A percentile compares a stretch with the other conserved stretches of the same genome.
Conservation (phyloP, 2,888 invertebrate genomes). For the Drosophila trichaetosa region DNA sequence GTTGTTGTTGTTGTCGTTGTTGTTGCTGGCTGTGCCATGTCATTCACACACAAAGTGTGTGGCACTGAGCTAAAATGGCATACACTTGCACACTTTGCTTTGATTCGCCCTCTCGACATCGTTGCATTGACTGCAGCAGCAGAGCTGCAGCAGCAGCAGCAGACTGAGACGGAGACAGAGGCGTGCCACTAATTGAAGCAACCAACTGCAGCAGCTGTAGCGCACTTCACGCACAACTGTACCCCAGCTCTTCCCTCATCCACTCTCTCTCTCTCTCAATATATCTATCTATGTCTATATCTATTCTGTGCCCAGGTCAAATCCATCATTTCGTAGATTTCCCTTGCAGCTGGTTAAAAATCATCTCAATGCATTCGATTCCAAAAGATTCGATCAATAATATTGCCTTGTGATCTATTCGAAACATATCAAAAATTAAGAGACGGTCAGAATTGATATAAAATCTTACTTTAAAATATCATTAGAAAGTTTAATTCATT, state of each 20-base stretch:
- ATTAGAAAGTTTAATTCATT: too few relatives aligned
- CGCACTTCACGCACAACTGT: slow-evolving; percentile 62
- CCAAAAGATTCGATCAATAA: background rate
- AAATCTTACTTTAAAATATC: background rate
- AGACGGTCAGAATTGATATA: background rate
- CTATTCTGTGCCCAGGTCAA: slow-evolving; percentile 4
- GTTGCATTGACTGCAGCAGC: slow-evolving; percentile 11
- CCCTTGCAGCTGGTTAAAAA: background rate
- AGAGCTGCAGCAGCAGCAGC: slow-evolving; percentile 6
- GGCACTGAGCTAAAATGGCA: slow-evolving; percentile 73
- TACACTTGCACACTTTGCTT: slow-evolving; percentile 73
- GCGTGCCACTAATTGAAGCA: slow-evolving; percentile 80
- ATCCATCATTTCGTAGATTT: background rate
- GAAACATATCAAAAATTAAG: background rate
- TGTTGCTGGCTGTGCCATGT: slow-evolving; percentile 67
- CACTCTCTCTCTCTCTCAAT: background rate
- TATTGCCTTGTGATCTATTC: background rate
- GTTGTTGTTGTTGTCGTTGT: slow-evolving; percentile 29
- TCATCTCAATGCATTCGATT: background rate
- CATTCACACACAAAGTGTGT: slow-evolving; percentile 78
- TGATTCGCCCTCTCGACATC: slow-evolving; percentile 51
- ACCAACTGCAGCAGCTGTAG: slow-evolving; percentile 65
- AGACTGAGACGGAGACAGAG: slow-evolving; percentile 16
- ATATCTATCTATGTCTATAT: background rate
- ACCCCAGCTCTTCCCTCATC: background rate